Evolutionary conservation across 2,888 invertebrate species (phyloP), one percentile per base, ranked within the genome.

Genomic region (Latrodectus elegans): DNA sequence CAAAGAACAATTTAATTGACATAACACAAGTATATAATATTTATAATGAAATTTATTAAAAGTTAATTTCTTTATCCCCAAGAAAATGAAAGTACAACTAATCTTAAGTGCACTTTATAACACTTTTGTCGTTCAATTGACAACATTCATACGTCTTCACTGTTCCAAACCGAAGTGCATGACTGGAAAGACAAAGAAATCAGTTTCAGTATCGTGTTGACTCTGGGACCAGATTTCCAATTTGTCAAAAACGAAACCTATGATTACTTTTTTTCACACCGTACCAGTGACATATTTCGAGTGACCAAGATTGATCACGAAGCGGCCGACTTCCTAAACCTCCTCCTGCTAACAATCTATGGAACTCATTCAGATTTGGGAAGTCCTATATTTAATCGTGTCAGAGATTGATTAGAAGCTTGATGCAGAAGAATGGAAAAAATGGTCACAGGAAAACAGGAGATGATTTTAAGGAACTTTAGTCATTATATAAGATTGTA

Each of bases 231-330:
- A 68, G 53, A 17, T 38, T 17, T 65, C 65, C 81, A 65, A 86
- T 86, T 86, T 86, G 86, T 86, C 81, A 86, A 81, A 72, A 14
- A 71, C 72, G 81, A 71, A 86, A 86, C 86, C 86, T 49, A n/a
- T 86, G 86, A 86, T 86, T 86, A 86, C 76, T 76, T 76, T 85
- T 72, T 84, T 84, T 38, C 22, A 11, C 72, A 26, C 72, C 77
- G 53, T 72, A 65, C 84, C 77, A 77, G 76, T 84, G 84, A 65
- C 84, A 84, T 72, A 84, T 84, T 84, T 84, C 77, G 71, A 72
- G 77, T 38, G 68, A 52, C n/a, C 60, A 84, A 84, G 84, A 84
- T 84, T 84, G 84, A 84, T 84, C 77, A 68, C 64, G 38, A 65
- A 14, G 11, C 64, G 52, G 84, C 64, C 77, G 53, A 53, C 64